Percentiles rank a stretch among this genome's conserved stretches.
These are phyloP conservation scores for Falco concolor DNA, from an alignment of 2,797 vertebrate species.

Conservation along the genomic window DNA sequence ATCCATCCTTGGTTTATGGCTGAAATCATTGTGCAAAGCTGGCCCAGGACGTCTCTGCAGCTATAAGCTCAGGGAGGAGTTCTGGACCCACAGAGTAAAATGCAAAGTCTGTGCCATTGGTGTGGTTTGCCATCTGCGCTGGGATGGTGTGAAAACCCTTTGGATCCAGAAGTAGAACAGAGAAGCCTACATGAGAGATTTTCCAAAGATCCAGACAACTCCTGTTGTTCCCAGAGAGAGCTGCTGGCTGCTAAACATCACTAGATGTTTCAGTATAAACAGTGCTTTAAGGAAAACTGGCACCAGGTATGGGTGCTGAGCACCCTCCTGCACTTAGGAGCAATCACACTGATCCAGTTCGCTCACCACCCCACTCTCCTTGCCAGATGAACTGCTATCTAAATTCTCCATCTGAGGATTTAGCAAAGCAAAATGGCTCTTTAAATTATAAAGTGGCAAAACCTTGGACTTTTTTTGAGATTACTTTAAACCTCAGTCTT, in stretches of 20 bases:
- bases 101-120: background rate
- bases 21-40: background rate
- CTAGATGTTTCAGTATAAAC: background rate
- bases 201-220: background rate
- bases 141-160: background rate
- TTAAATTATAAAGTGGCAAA: background rate
- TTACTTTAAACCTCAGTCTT: conserved; percentile 12
- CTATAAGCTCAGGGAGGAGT: background rate
- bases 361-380: background rate
- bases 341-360: background rate
- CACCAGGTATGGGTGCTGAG: background rate
- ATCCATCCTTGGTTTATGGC: background rate
- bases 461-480: background rate
- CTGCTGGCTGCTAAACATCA: background rate
- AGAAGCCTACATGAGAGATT: background rate
- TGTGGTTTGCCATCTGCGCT: background rate
- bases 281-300: background rate
- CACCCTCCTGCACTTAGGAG: background rate
- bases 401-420: background rate
- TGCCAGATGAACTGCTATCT: background rate
- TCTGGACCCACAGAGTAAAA: background rate
- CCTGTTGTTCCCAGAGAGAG: background rate
- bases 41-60: background rate
- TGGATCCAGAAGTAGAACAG: background rate
- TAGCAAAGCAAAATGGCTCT: background rate